Conservation (phyloP, 2,113 vertebrate genomes). For the Scomber japonicus region DNA sequence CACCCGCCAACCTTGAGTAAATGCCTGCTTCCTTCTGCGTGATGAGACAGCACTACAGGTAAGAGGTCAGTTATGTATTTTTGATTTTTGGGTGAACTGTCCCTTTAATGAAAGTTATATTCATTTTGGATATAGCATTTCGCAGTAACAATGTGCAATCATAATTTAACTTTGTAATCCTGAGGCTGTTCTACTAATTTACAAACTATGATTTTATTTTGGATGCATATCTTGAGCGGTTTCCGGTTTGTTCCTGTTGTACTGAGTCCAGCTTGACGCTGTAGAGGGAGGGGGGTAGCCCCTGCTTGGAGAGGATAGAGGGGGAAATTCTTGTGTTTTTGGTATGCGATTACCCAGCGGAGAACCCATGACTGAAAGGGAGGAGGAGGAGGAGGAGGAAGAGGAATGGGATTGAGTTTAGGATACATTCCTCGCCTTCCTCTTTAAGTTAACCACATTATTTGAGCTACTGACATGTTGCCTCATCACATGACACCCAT, state of each 20-base stretch:
- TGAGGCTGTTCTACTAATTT: too few relatives aligned
- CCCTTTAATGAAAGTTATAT: too few relatives aligned
- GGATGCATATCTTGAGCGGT: too few relatives aligned
- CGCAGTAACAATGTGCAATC: too few relatives aligned
- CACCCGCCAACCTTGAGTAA: too few relatives aligned
- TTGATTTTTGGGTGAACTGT: too few relatives aligned
- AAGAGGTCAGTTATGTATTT: too few relatives aligned
- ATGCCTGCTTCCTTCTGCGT: too few relatives aligned
- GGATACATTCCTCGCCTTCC: conserved; percentile 74
- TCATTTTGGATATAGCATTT: too few relatives aligned
- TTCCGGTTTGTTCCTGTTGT: conserved; percentile 47
- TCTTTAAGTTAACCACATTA: conserved; percentile 74
- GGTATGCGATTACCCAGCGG: conserved; percentile 78
- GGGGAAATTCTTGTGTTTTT: conserved; percentile 78
- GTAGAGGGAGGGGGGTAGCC: conserved; percentile 31
- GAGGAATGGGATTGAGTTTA: conserved; percentile 62
- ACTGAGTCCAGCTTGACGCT: conserved; percentile 5
- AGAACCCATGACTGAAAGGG: conserved; percentile 79
- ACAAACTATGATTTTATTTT: too few relatives aligned
- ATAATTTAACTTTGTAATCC: too few relatives aligned
- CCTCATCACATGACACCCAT: conserved; percentile 67
- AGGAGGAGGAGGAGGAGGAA: conserved; percentile 43
- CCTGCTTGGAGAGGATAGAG: conserved; percentile 64
- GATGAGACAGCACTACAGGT: too few relatives aligned
- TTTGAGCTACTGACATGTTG: conserved; percentile 67